These are phyloP conservation scores for Drosophila erecta DNA, from an alignment of 1,140 invertebrate species.

Conservation along the genomic window DNA sequence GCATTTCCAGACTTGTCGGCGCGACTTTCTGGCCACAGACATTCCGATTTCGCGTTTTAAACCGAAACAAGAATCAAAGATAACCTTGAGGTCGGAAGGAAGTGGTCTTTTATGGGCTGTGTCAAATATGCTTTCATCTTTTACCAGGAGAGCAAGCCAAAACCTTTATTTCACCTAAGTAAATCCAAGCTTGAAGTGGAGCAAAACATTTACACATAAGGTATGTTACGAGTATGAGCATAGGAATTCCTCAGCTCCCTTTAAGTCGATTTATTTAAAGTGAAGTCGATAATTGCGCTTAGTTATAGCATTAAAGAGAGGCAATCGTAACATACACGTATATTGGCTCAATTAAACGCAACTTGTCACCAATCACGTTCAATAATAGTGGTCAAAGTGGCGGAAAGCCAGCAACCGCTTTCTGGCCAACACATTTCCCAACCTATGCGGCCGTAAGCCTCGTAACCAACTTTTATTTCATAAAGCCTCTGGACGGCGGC, in stretches of 20 bases:
- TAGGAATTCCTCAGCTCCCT: too few species aligned
- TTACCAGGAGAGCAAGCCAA: background rate
- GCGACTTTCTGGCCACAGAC: constrained; percentile 44
- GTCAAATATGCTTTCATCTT: background rate
- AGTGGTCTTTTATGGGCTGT: background rate
- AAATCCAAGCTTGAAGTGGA: background rate
- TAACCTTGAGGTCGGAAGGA: constrained; percentile 23
- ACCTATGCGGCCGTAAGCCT: constrained; percentile 1
- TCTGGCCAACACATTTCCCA: constrained; percentile 6
- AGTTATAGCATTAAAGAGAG: too few species aligned
- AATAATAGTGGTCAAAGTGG: background rate
- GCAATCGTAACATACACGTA: background rate
- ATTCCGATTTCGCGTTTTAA: background rate
- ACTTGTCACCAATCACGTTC: constrained; percentile 1
- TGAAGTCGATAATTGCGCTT: too few species aligned
- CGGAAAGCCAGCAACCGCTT: background rate
- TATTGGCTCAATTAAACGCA: constrained; percentile 21
- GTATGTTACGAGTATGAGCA: too few species aligned
- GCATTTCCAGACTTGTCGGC: constrained; percentile 46
- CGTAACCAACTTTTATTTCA: constrained; percentile 33
- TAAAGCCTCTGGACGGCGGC: constrained; percentile 2
- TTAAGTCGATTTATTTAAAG: too few species aligned
- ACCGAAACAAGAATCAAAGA: background rate
- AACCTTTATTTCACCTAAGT: background rate
- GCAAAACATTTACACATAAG: background rate